Evolutionary conservation across 2,113 vertebrate genomes (phyloP), one percentile per base, ranked within the genome.

Genomic region (Butorides virescens): DNA sequence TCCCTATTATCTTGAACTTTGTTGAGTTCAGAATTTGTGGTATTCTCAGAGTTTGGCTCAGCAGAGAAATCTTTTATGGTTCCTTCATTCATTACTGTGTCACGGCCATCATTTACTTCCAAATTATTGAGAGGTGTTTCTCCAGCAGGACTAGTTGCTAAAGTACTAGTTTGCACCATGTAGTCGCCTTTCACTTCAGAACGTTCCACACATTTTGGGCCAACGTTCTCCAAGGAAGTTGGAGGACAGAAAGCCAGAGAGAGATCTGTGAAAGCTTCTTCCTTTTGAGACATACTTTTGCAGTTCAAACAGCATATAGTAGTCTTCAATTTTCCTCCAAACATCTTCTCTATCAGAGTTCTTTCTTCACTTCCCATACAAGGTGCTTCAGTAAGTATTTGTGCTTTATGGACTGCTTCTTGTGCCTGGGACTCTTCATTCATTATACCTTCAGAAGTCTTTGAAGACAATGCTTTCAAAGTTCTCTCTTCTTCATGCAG

Each of bases 401-500:
- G 94, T 79, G 80, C 88, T 89, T 96, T 98, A 78, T 73, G 96
- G 50, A 96, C 42, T 79, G 94, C 67, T 36, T 97, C 94, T 46
- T 95, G 98, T 86, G 76, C 46, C 32, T 88, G 86, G 20, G 95
- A 88, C 20, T 98, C 95, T 50, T 96, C 95, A 81, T 47, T 97
- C 49, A 86, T 92, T 30, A 80, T 37, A 91, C 73, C 74, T 92
- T 86, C 97, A 52, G 97, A 87, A 95, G 77, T 42, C 79, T 94
- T 97, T 37, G 94, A 95, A 72, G 97, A 95, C 58, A 99, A 95
- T 6, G 97, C 97, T 97, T 98, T 98, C 94, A 99, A 91, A 34
- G 99, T 98, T 97, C 98, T 99, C 96, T 99, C 99, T 97, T 99
- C 99, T 97, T 99, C 99, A 32, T 99, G 99, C 58, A 99, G 98